Percentiles rank a stretch among this genome's conserved stretches.
phyloP scores from a whole-genome alignment of 1,140 invertebrate species.

The Leptinotarsa texana region DNA sequence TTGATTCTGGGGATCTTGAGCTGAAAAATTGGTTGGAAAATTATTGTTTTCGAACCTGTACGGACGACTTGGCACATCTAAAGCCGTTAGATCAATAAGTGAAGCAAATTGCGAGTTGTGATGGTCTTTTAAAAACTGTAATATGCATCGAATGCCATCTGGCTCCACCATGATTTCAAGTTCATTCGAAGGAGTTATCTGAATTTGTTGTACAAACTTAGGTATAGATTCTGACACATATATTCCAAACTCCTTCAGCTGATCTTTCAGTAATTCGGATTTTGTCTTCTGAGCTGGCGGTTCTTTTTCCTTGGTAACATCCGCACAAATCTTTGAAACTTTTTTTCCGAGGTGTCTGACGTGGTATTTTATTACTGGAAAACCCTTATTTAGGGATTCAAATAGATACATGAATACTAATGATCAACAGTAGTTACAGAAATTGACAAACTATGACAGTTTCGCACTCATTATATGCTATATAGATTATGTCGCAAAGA shows the following conservation, averaged over 20 bases:
- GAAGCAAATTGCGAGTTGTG: constrained; percentile 36
- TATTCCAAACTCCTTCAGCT: constrained; percentile 31
- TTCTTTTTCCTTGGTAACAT: neutral
- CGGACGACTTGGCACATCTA: constrained; percentile 8
- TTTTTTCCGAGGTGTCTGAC: neutral
- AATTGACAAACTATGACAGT: neutral
- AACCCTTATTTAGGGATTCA: neutral
- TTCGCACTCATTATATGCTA: neutral
- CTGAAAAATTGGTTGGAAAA: too few relatives aligned
- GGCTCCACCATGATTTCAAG: constrained; percentile 37
- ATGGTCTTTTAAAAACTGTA: constrained; percentile 40
- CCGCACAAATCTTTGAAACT: constrained; percentile 1
- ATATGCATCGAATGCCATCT: constrained; percentile 29
- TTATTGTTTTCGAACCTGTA: neutral
- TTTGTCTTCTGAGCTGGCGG: neutral
- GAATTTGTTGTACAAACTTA: constrained; percentile 35
- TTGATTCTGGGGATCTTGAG: too few relatives aligned
- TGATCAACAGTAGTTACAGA: too few relatives aligned
- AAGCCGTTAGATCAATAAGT: constrained; percentile 35
- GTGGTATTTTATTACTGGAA: neutral
- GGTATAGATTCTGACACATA: constrained; percentile 35
- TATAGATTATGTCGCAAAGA: too few relatives aligned
- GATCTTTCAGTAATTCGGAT: neutral
- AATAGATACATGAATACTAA: too few relatives aligned
- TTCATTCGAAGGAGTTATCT: constrained; percentile 32